Evolutionary conservation across 2,888 invertebrate genomes (phyloP), one percentile per base, ranked within the genome.

Genomic region (Lochmaea capreae): DNA sequence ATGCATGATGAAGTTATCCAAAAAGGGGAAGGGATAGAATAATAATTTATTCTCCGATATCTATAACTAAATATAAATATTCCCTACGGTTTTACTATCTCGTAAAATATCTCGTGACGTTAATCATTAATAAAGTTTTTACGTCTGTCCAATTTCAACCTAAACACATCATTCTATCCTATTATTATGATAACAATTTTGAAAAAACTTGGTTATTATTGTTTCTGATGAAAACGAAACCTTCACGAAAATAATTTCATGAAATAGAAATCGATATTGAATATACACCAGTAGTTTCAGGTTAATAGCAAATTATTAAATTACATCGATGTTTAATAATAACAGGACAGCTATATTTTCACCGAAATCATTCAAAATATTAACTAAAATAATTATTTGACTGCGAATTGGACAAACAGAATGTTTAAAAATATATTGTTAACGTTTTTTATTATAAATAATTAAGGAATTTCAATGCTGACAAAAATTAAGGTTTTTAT

Each of bases 71-170:
- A n/a, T n/a, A n/a, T n/a, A n/a, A n/a, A n/a, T n/a, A n/a, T n/a
- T 61, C 33, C 33, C 61, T 33, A 39, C n/a, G 16, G 39, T 61
- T 61, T 61, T 33, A 61, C n/a, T 39, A 14, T n/a, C 33, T 39
- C 61, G n/a, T 39, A 61, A 61, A 61, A 39, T 61, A 39, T 61
- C n/a, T 61, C 61, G 61, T 61, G 61, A 61, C 61, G n/a, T 33
- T 39, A 61, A 61, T 61, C 61, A 61, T 33, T 61, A 61, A 61
- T 61, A 39, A 59, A 26, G 61, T 61, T 61, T 61, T 33, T 39
- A n/a, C n/a, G n/a, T 39, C 39, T 61, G 54, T 18, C 11, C 54
- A 61, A 33, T 61, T 61, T 61, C 26, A 39, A 61, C n/a, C 33
- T 3, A 14, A 39, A 39, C 8, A 16, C 61, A 61, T 16, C n/a